These are phyloP conservation scores for Mechanitis messenoides DNA, from an alignment of 2,888 invertebrate genomes.

Conservation along the genomic window DNA sequence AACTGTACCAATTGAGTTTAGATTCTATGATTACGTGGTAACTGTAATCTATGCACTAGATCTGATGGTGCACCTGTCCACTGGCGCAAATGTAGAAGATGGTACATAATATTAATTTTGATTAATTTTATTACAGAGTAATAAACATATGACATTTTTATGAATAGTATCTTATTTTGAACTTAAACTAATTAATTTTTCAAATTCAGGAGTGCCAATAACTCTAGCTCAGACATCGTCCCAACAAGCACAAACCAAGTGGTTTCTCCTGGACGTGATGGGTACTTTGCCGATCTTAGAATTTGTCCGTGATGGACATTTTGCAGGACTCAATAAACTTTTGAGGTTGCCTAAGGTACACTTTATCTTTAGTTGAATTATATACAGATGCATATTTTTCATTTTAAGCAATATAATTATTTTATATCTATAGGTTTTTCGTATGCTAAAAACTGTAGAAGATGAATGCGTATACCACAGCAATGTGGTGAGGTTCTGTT, in stretches of 20 bases:
- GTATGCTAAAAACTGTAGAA: slow-evolving; percentile 49
- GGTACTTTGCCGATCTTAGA: slow-evolving; percentile 55
- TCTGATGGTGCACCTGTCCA: slow-evolving; percentile 54
- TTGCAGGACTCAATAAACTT: slow-evolving; percentile 59
- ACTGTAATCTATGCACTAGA: slow-evolving; percentile 48
- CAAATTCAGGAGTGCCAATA: slow-evolving; percentile 53
- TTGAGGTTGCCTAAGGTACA: slow-evolving; percentile 54
- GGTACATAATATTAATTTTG: slow-evolving; percentile 35
- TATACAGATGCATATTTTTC: too few relatives aligned
- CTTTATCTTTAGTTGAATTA: neutral
- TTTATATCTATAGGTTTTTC: slow-evolving; percentile 44
- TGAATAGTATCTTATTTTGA: neutral
- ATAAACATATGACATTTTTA: neutral
- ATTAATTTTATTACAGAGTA: neutral
- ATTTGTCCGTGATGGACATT: slow-evolving; percentile 49
- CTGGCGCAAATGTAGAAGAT: slow-evolving; percentile 60
- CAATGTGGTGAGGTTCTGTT: slow-evolving; percentile 50
- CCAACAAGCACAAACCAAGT: slow-evolving; percentile 53
- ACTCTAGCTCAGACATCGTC: slow-evolving; percentile 59
- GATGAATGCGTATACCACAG: slow-evolving; percentile 51
- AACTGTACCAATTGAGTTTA: slow-evolving; percentile 42
- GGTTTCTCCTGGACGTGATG: slow-evolving; percentile 56
- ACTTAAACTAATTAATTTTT: too few relatives aligned
- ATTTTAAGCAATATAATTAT: neutral
- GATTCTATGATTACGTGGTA: slow-evolving; percentile 52